A percentile compares a stretch with the other conserved stretches of the same genome.
These are phyloP conservation scores for Drosophila bipectinata DNA, from an alignment of 1,140 invertebrate genomes.

Conservation along the genomic window DNA sequence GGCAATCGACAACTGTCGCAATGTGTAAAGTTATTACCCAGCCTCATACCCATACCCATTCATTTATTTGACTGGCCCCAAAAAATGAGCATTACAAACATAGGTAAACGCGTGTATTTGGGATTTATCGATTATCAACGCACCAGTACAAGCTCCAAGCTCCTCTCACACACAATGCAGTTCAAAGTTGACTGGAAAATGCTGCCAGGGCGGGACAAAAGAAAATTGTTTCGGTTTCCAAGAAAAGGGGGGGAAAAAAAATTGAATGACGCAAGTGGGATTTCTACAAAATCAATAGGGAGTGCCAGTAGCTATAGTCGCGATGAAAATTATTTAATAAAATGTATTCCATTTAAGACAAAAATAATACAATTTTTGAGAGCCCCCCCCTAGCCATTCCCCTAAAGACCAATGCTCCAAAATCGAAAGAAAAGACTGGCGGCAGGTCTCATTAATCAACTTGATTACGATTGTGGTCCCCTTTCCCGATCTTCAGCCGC, in stretches of 20 bases:
- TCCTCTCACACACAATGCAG: constrained; percentile 32
- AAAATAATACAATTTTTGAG: background rate
- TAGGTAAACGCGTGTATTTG: constrained; percentile 47
- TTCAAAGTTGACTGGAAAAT: constrained; percentile 39
- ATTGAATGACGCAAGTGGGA: constrained; percentile 44
- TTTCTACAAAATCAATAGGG: constrained; percentile 42
- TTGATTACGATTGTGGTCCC: constrained; percentile 59
- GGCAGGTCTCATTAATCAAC: constrained; percentile 75
- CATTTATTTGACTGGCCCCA: constrained; percentile 53
- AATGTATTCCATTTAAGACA: background rate
- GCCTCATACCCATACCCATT: background rate
- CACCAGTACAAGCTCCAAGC: constrained; percentile 12
- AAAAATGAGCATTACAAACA: constrained; percentile 56
- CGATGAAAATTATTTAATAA: background rate
- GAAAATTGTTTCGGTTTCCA: constrained; percentile 59
- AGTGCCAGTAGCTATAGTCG: constrained; percentile 8
- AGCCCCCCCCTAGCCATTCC: constrained; percentile 2
- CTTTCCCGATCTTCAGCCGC: constrained; percentile 13
- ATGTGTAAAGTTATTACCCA: constrained; percentile 31
- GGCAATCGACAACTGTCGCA: constrained; percentile 64
- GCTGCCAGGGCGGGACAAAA: constrained; percentile 45
- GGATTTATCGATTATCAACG: constrained; percentile 76
- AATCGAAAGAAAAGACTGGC: constrained; percentile 37
- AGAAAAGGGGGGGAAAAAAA: constrained; percentile 5
- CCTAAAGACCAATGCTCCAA: constrained; percentile 22